Evolutionary conservation across 1,140 invertebrate species (phyloP).

Genomic region (Aphidius ervi): DNA sequence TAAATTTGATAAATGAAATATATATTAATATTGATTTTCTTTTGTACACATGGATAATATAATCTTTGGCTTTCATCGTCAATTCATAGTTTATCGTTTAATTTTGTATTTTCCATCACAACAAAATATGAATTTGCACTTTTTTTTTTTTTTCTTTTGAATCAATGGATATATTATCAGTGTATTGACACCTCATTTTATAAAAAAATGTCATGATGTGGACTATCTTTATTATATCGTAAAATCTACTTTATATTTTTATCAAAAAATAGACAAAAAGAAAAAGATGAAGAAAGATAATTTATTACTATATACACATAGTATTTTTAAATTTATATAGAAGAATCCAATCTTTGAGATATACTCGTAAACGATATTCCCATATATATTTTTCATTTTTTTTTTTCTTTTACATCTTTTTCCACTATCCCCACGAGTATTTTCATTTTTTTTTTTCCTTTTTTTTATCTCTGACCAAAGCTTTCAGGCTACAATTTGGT

Average conservation of each 20-base stretch:
- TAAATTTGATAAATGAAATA: no score
- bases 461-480: neutral
- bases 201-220: neutral
- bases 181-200: neutral
- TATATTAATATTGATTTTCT: no score
- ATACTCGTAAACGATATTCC: constrained; percentile 31
- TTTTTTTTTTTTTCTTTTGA: neutral
- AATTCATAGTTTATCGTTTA: no score
- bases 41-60: no score
- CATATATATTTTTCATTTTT: constrained; percentile 16
- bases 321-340: constrained; percentile 29
- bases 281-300: constrained; percentile 24
- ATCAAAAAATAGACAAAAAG: neutral
- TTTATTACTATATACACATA: constrained; percentile 31
- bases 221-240: no score
- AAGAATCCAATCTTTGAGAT: constrained; percentile 44
- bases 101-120: no score
- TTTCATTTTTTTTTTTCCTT: constrained; percentile 16
- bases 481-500: constrained; percentile 3
- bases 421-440: constrained; percentile 5
- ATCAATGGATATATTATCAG: constrained; percentile 6
- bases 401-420: constrained; percentile 15
- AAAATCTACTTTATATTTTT: neutral
- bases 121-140: neutral
- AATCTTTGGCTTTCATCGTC: no score